These are phyloP conservation scores for Ornithoptera priamus DNA, from an alignment of 2,888 invertebrate species.

Conservation along the genomic window DNA sequence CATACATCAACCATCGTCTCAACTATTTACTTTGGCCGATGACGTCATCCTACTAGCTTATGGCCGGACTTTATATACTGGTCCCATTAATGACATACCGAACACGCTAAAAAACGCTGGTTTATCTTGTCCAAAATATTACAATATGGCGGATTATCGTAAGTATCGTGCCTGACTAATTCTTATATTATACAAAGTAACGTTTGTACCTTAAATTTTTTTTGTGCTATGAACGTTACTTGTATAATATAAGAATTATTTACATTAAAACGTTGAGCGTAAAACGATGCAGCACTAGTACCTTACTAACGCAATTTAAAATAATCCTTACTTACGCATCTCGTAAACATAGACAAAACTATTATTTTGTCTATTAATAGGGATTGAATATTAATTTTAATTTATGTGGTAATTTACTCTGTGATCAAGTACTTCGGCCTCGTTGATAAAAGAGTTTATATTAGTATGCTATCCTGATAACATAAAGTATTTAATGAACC, in stretches of 20 bases:
- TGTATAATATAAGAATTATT: too few relatives aligned
- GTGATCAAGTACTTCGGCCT: too few relatives aligned
- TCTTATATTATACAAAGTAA: not conserved
- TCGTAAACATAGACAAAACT: too few relatives aligned
- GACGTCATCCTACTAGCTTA: slow-evolving; percentile 84
- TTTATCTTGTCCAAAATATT: slow-evolving; percentile 85
- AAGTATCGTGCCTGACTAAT: slow-evolving; percentile 43
- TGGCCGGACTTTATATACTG: slow-evolving; percentile 85
- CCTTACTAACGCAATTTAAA: too few relatives aligned
- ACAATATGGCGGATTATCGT: slow-evolving; percentile 90
- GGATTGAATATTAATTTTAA: too few relatives aligned
- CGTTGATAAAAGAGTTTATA: too few relatives aligned
- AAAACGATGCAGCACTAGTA: too few relatives aligned
- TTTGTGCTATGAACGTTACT: too few relatives aligned
- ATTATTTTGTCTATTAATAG: too few relatives aligned
- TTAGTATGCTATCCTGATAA: not conserved
- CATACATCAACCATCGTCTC: slow-evolving; percentile 90
- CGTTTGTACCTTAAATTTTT: not conserved
- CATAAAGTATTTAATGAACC: not conserved
- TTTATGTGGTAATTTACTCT: too few relatives aligned
- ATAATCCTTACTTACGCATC: too few relatives aligned
- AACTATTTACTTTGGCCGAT: slow-evolving; percentile 86
- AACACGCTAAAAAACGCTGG: slow-evolving; percentile 80
- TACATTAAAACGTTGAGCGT: too few relatives aligned
- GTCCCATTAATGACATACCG: slow-evolving; percentile 81